Evolutionary conservation across 23 tunicate species (phyloP), one percentile per base, ranked within the genome.

Genomic region (Botrylloides violaceus): DNA sequence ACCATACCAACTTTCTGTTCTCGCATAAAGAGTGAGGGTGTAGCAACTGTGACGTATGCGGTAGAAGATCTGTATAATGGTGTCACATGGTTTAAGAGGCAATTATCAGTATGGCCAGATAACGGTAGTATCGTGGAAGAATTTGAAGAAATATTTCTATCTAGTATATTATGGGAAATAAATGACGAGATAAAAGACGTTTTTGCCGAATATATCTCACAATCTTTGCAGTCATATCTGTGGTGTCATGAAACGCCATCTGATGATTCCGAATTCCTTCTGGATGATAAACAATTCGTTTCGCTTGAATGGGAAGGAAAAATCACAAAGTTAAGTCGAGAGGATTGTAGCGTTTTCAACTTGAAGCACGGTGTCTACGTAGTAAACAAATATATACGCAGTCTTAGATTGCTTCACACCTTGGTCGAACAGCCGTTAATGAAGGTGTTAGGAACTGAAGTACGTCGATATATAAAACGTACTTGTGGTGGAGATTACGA

Each of bases 401-500:
- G 70, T 3, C 61, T 87, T 32, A 82, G 56, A 27, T 58, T 87
- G 66, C 50, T 76, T 20, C 47, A 70, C 4, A 63, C 61, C 7
- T 76, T 87, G 34, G 65, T 76, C 35, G 82, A 80, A 7, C 64
- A 80, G 12, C 53, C 84, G 0, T 37, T 80, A 53, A 29, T 57
- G 27, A 33, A 47, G 21, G 78, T 87, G 61, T 59, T 87, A 9
- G 80, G 76, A 63, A 64, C 66, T 53, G 95, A 87, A 34, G 71
- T 80, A 12, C 75, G 71, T 12, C 53, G 95, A 39, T 87, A 70
- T 56, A 71, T 87, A 18, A 58, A 47, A 20, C 76, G 76, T 56
- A 80, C 77, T 22, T 80, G 95, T 58, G 71, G 59, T 25, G 71
- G 76, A 31, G 73, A 80, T 12, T 87, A 59, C 76, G 95, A 87